Conservation (phyloP, 2,888 invertebrate species). For the Galeruca laticollis region DNA sequence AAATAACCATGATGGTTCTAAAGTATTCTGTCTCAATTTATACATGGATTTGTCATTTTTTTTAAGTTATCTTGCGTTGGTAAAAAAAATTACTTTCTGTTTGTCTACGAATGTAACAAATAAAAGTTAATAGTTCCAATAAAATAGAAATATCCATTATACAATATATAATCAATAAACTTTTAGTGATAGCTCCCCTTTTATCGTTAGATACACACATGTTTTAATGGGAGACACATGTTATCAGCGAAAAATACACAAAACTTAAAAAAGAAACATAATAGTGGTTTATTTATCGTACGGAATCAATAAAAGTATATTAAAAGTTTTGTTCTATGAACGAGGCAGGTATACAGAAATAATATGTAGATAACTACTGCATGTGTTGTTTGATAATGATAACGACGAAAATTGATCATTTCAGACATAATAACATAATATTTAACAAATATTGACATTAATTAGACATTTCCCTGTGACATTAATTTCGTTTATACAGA, state of each 20-base stretch:
- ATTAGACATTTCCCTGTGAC: too few relatives aligned
- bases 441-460: not conserved
- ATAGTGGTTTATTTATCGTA: not conserved
- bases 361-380: not conserved
- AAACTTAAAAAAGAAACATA: not conserved
- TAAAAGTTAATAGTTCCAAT: not conserved
- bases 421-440: not conserved
- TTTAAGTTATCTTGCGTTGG: too few relatives aligned
- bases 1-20: too few relatives aligned
- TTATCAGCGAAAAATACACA: not conserved
- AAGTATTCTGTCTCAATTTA: too few relatives aligned
- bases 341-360: not conserved
- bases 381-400: not conserved
- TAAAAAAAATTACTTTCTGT: too few relatives aligned
- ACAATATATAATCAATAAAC: not conserved
- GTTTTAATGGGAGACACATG: not conserved
- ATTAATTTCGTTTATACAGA: too few relatives aligned
- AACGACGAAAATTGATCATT: not conserved
- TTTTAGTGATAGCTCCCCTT: not conserved
- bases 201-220: slow-evolving; percentile 3
- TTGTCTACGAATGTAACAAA: too few relatives aligned
- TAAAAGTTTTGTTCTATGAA: not conserved
- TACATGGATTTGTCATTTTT: too few relatives aligned
- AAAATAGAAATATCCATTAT: not conserved
- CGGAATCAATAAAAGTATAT: not conserved